Evolutionary conservation across 2,797 vertebrate species (phyloP), one percentile per base, ranked within the genome.

Genomic region (Hybognathus amarus): DNA sequence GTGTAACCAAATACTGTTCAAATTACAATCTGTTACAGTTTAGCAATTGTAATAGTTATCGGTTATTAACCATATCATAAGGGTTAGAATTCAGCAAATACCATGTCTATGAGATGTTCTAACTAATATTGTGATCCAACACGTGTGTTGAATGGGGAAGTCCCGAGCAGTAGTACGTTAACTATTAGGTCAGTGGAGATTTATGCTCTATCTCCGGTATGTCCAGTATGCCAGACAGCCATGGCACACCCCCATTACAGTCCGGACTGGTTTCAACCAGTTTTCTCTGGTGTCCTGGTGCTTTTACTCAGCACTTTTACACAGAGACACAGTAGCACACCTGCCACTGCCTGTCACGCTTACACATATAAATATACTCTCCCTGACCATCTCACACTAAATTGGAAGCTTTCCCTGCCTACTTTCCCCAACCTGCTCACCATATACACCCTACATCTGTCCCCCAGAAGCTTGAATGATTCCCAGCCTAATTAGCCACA

Each of bases 321-420:
- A 88, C 86, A 5, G 90, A 90, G 91, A 92, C 92, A 87, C 90
- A 87, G 87, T 88, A 81, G 85, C 86, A 91, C 93, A 94, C 93
- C 93, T 94, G 93, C 90, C 86, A 90, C 76, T 91, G 92, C 91
- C 92, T 54, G 87, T 93, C 90, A 89, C 81, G 22, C 87, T 68
- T 86, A 85, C 50, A 74, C 54, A 61, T 74, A 24, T 63, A 66
- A 33, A 59, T 76, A 76, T 76, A 76, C n/a, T 59, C 52, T n/a
- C 15, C 50, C 36, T 77, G 73, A 68, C 68, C 79, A 79, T 83
- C 64, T 71, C 73, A 66, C 77, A 70, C 76, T 73, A 50, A 42
- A 80, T 79, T 90, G 69, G 77, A 79, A 45, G n/a, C 69, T 70
- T n/a, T 89, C 71, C 80, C 76, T 85, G 75, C 42, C 83, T 81